These are phyloP conservation scores for Syrrhaptes paradoxus DNA, from an alignment of 2,113 vertebrate genomes.

Conservation along the genomic window DNA sequence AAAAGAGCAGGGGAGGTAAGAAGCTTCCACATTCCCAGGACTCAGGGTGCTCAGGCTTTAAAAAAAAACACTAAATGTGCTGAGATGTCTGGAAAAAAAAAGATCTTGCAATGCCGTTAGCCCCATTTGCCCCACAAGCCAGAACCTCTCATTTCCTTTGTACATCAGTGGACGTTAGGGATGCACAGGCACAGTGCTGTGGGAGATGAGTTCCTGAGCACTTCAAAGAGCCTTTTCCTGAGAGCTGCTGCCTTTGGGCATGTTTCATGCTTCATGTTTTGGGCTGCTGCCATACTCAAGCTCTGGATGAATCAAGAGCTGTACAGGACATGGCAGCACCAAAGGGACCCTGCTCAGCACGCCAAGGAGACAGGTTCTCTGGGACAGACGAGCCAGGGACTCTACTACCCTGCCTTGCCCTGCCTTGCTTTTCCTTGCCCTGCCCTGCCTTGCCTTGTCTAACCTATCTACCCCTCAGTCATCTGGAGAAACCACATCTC, in stretches of 20 bases:
- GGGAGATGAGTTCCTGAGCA: neutral
- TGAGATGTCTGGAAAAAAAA: neutral
- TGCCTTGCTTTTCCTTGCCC: neutral
- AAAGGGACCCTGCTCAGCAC: neutral
- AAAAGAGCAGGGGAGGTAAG: neutral
- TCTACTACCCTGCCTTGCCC: neutral
- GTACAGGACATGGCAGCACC: neutral
- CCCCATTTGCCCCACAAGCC: neutral
- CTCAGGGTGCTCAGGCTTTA: neutral
- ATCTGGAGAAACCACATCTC: neutral
- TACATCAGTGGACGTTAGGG: neutral
- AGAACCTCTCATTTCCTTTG: neutral
- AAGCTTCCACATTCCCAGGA: neutral
- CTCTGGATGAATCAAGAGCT: neutral
- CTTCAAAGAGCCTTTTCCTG: neutral
- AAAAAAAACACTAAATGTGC: neutral
- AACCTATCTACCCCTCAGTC: neutral
- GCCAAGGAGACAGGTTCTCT: neutral
- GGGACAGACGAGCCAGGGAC: neutral
- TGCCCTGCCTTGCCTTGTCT: neutral
- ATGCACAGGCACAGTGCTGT: neutral
- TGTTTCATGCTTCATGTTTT: neutral
- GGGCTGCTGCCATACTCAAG: neutral
- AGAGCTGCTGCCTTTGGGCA: neutral
- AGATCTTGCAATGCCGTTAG: neutral